Evolutionary conservation across 2,113 vertebrate species (phyloP), one percentile per base, ranked within the genome.

Genomic region (Hymenochirus boettgeri): DNA sequence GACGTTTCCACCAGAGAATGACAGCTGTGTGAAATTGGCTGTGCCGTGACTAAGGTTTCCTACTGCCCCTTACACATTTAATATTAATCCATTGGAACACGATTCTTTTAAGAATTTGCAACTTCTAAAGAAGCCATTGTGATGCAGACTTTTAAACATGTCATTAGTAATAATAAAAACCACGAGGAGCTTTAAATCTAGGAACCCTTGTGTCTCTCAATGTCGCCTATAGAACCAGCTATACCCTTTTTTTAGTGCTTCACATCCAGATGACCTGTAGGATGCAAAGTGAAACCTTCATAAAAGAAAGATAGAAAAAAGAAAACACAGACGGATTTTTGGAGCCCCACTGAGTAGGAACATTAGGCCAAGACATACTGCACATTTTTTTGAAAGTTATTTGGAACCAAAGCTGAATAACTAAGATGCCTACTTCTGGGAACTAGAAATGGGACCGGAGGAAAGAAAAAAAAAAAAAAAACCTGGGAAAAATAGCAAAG

Each of bases 381-480:
- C 76, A 78, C 70, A 75, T 86, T 85, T 82, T 82, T 42, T 75
- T 80, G 21, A 71, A 78, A 73, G 74, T 80, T 79, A 83, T 77
- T 85, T 90, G 83, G 84, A 90, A 77, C 56, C 57, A 66, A 74
- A 81, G 70, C 0, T 67, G 86, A 81, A 86, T 88, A 83, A 71
- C 80, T 85, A 81, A 85, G 82, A 89, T 86, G 80, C 81, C 83
- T 84, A 78, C 79, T 81, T 82, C 82, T 85, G 86, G 83, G 84
- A 90, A 84, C 77, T 29, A 17, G 76, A 76, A 75, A 75, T 56
- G 48, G 72, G 73, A 74, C n/a, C n/a, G n/a, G n/a, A n/a, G n/a
- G n/a, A n/a, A n/a, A n/a, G n/a, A n/a, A n/a, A n/a, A n/a, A n/a
- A n/a, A n/a, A n/a, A n/a, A 76, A 61, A 80, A 47, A 70, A 75